Base-by-base conservation (phyloP, 2,797 vertebrate genomes). In the Aphelocoma californica region DNA sequence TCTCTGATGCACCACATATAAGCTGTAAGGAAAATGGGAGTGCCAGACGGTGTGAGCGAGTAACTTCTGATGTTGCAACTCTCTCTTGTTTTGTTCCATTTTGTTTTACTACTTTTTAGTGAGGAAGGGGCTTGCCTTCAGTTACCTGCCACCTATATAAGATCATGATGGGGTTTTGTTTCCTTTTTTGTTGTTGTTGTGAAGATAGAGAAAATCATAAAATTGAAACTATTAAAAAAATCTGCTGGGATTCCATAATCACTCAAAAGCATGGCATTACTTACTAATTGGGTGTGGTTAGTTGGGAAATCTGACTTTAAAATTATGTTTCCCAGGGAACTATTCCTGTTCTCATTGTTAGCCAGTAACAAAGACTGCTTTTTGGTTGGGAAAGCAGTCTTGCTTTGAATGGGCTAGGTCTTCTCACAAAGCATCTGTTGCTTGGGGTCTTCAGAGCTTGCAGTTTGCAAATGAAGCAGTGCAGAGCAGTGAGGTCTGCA, bases 241-340 rank as follows among this genome's bases (percentile, higher is more conserved):
- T 82, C 70, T 92, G 10, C 60, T 90, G 75, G 45, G 57, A 70
- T 88, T 83, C 65, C 71, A 86, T 66, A 92, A 94, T 67, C 60
- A 29, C 57, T 70, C 26, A 64, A 81, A 93, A 94, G 62, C 48
- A 83, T 69, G 58, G 72, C 31, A 42, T 81, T 75, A 83, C 78
- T 94, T 96, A 92, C 44, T 95, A 94, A 93, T 81, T 90, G 95
- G 96, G 96, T 95, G 96, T 91, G 94, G 95, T 93, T 93, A 81
- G 69, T 93, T 96, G 86, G 90, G 92, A 96, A 96, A 97, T 95
- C 91, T 95, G 94, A 94, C 90, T 96, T 91, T 81, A 83, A 95
- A 93, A 93, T 85, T 45, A 54, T 75, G 51, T 94, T 95, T 96
- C 90, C 61, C 94, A 95, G 84, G 93, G 90, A 95, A 82, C 65